These are phyloP conservation scores for Fistularia tabacaria DNA, from an alignment of 2,797 vertebrate genomes.

Conservation along the genomic window DNA sequence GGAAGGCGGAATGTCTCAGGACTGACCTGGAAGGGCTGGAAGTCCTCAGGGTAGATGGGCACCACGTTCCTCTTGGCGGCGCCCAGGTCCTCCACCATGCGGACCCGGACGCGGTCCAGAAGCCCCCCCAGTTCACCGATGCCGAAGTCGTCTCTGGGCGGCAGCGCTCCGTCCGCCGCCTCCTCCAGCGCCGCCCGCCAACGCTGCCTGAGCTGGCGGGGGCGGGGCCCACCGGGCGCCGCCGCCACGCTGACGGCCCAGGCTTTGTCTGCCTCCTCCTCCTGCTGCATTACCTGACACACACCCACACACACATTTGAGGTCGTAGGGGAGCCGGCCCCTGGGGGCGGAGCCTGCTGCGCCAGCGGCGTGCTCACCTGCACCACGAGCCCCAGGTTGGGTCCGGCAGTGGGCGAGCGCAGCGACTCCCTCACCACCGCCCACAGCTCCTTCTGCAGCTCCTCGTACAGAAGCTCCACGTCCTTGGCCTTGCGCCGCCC, in stretches of 20 bases:
- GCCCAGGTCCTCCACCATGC: slow-evolving; percentile 80
- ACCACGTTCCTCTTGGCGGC: slow-evolving; percentile 80
- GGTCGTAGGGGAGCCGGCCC: not conserved
- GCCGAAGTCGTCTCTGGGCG: slow-evolving; percentile 61
- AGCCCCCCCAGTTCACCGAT: slow-evolving; percentile 66
- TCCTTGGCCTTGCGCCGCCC: slow-evolving; percentile 82
- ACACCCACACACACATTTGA: not conserved
- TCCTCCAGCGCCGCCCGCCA: slow-evolving; percentile 81
- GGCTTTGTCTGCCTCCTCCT: slow-evolving; percentile 76
- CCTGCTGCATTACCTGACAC: slow-evolving; percentile 82
- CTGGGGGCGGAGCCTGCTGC: not conserved
- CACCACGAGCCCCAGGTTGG: slow-evolving; percentile 79
- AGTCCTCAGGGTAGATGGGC: slow-evolving; percentile 79
- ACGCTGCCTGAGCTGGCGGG: slow-evolving; percentile 68
- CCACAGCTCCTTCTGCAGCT: slow-evolving; percentile 87
- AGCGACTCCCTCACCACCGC: slow-evolving; percentile 82
- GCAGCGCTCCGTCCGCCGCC: slow-evolving; percentile 73
- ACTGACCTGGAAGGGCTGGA: slow-evolving; percentile 74
- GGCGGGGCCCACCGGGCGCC: slow-evolving; percentile 60
- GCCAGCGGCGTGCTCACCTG: slow-evolving; percentile 50
- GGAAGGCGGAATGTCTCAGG: not conserved
- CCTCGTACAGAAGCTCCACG: slow-evolving; percentile 86
- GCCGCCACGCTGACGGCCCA: slow-evolving; percentile 39
- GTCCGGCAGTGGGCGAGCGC: slow-evolving; percentile 62
- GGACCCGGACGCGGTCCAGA: slow-evolving; percentile 74